Conservation (phyloP, 2,113 vertebrate species). For the Pagrus major region DNA sequence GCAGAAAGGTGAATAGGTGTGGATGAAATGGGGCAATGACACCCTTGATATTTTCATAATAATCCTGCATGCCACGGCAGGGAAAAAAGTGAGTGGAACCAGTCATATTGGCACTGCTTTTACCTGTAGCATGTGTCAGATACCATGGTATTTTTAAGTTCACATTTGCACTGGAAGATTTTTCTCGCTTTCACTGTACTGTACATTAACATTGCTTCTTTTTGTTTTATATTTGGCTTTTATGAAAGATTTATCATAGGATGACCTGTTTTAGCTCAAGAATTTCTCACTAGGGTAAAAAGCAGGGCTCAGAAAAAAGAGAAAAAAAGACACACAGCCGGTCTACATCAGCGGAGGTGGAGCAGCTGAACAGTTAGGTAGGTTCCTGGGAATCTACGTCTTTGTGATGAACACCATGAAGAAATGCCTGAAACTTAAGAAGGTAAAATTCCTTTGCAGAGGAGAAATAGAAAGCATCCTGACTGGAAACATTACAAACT, state of each 20-base stretch:
- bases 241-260: not conserved
- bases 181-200: not conserved
- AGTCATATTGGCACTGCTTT: not conserved
- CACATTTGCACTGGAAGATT: not conserved
- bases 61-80: not conserved
- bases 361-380: not conserved
- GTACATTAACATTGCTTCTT: not conserved
- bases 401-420: not conserved
- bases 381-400: too few species aligned
- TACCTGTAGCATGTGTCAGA: not conserved
- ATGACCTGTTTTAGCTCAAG: not conserved
- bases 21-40: slow-evolving; percentile 11
- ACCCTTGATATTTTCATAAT: slow-evolving; percentile 23
- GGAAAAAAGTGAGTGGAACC: slow-evolving; percentile 24
- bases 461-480: too few species aligned
- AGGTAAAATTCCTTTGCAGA: not conserved
- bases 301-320: not conserved
- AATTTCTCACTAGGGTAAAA: not conserved
- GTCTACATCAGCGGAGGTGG: too few species aligned
- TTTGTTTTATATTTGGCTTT: not conserved
- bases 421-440: not conserved
- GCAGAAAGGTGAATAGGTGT: not conserved
- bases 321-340: not conserved
- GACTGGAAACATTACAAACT: too few species aligned
- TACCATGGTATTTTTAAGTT: not conserved